Percentiles rank a stretch among this genome's conserved stretches.
These are phyloP conservation scores for Drosophila hydei DNA, from an alignment of 1,140 invertebrate species.

Conservation along the genomic window DNA sequence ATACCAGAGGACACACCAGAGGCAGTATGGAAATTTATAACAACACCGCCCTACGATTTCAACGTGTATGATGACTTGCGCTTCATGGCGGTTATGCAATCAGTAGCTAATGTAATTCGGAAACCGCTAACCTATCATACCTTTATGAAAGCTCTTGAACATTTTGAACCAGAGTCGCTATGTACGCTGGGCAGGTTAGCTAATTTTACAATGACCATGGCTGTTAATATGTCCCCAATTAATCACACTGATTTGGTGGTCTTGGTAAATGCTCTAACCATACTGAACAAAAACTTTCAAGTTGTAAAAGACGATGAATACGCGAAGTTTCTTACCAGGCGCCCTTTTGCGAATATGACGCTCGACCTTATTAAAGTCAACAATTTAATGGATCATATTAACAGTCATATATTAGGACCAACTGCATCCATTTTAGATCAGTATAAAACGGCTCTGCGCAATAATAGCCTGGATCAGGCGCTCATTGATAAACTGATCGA, in stretches of 20 bases:
- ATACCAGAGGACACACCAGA: no score
- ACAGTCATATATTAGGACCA: conserved; percentile 6
- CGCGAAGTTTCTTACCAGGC: background rate
- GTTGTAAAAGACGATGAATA: conserved; percentile 1
- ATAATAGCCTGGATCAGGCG: background rate
- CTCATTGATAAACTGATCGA: conserved; percentile 3
- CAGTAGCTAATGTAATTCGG: no score
- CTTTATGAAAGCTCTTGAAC: background rate
- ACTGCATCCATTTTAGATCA: conserved; percentile 16
- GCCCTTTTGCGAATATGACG: conserved; percentile 10
- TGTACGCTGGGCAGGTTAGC: conserved; percentile 35
- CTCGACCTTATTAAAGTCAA: conserved; percentile 18
- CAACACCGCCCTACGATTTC: no score
- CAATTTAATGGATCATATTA: conserved; percentile 26
- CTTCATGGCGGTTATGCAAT: no score
- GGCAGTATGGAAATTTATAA: no score
- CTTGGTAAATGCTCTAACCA: background rate
- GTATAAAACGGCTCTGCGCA: background rate
- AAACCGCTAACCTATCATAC: no score
- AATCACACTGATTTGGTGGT: background rate
- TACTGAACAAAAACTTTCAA: conserved; percentile 31
- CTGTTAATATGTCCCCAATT: conserved; percentile 3
- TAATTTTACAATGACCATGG: conserved; percentile 49
- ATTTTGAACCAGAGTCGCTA: background rate
- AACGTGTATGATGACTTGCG: no score